phyloP scores from a whole-genome alignment of 2,888 invertebrate genomes.

The Acanthosepion lycidas region DNA sequence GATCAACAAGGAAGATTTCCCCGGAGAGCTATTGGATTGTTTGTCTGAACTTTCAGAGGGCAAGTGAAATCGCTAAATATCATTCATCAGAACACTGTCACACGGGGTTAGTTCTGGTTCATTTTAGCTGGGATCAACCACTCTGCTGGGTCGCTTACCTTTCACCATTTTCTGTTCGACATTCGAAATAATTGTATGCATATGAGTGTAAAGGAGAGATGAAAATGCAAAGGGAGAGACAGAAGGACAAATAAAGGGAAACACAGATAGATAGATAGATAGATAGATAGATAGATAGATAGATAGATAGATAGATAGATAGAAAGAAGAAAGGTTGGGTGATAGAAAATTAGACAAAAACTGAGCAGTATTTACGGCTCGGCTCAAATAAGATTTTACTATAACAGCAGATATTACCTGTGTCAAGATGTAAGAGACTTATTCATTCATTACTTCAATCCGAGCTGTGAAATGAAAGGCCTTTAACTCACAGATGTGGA shows the following conservation, averaged over 20 bases:
- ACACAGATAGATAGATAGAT: neutral
- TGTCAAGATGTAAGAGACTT: too few relatives aligned
- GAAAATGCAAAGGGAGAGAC: neutral
- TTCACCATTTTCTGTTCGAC: neutral
- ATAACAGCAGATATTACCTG: too few relatives aligned
- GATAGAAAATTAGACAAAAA: too few relatives aligned
- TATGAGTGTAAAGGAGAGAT: neutral
- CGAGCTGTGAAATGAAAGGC: too few relatives aligned
- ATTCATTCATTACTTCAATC: too few relatives aligned
- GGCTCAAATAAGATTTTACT: too few relatives aligned
- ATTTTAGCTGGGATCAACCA: neutral
- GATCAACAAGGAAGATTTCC: neutral
- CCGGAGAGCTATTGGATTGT: neutral
- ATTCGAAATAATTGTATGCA: neutral
- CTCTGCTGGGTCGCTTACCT: neutral
- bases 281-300: too few relatives aligned
- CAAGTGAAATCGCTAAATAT: neutral
- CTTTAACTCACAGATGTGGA: too few relatives aligned
- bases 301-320: neutral
- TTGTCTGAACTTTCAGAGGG: neutral
- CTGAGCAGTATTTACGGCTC: too few relatives aligned
- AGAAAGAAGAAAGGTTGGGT: too few relatives aligned
- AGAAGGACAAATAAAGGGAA: neutral
- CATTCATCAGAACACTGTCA: neutral
- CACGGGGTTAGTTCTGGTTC: neutral